Conservation (phyloP, 2,888 invertebrate species). For the Gastracanthus pulcherrimus region DNA sequence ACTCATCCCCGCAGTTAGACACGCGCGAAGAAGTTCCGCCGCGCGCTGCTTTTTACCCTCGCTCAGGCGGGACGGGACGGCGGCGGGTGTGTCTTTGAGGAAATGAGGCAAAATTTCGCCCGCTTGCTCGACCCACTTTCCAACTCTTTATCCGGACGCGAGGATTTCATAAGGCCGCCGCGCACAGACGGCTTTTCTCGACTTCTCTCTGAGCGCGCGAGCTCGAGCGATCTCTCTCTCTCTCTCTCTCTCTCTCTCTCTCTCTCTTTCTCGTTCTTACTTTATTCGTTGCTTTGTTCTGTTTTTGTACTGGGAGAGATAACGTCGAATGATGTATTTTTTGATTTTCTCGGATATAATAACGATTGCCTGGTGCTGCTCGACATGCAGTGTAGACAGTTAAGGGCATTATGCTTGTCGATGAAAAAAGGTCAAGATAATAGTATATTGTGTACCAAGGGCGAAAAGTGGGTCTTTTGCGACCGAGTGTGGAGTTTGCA, state of each 20-base stretch:
- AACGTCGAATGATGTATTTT: neutral
- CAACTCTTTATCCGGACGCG: conserved; percentile 26
- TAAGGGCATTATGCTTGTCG: no score
- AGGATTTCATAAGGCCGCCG: conserved; percentile 23
- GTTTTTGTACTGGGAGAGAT: no score
- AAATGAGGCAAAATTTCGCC: conserved; percentile 8
- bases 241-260: neutral
- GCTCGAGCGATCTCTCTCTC: no score
- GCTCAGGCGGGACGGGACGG: neutral
- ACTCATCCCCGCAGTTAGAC: conserved; percentile 4
- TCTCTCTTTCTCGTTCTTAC: neutral
- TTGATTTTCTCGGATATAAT: neutral
- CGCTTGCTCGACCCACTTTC: conserved; percentile 30
- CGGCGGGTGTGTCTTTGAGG: conserved; percentile 7
- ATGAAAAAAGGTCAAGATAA: no score
- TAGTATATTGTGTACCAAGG: no score
- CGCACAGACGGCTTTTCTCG: neutral
- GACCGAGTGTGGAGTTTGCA: no score
- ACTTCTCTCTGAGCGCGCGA: neutral
- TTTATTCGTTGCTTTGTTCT: no score
- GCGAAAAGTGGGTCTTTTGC: no score
- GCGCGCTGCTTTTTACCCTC: neutral
- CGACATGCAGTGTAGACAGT: neutral
- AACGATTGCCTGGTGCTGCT: neutral
- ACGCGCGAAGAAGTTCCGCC: conserved; percentile 2